Evolutionary conservation across 1,140 invertebrate species (phyloP).

Genomic region (Saccostrea echinata): DNA sequence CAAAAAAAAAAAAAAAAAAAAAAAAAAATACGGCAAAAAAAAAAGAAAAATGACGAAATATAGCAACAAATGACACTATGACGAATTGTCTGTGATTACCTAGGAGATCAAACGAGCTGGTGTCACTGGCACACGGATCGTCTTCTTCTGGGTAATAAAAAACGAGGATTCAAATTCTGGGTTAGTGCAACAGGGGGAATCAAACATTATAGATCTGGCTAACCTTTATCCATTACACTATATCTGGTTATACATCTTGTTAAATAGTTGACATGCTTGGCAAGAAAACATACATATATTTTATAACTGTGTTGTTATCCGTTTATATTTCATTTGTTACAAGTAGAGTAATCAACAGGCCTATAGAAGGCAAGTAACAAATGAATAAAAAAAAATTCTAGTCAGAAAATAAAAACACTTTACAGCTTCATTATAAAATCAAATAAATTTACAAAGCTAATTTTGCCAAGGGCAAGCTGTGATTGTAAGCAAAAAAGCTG

Average conservation of each 20-base stretch:
- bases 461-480: not conserved
- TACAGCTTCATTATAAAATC: not conserved
- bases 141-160: conserved; percentile 34
- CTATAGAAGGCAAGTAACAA: not conserved
- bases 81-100: conserved; percentile 6
- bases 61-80: conserved; percentile 18
- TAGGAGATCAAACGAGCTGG: conserved; percentile 26
- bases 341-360: not conserved
- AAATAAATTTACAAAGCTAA: not conserved
- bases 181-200: not conserved
- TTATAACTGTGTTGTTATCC: no score
- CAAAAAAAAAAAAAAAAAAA: not conserved
- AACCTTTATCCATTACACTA: not conserved
- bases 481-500: not conserved
- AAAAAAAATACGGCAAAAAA: not conserved
- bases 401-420: not conserved
- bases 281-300: no score
- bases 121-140: conserved; percentile 1
- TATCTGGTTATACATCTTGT: not conserved
- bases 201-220: not conserved
- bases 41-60: not conserved
- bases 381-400: not conserved
- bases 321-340: not conserved
- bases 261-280: no score
- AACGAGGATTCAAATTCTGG: conserved; percentile 18